Evolutionary conservation across 2,113 vertebrate species (phyloP).

Genomic region (Bettongia penicillata): DNA sequence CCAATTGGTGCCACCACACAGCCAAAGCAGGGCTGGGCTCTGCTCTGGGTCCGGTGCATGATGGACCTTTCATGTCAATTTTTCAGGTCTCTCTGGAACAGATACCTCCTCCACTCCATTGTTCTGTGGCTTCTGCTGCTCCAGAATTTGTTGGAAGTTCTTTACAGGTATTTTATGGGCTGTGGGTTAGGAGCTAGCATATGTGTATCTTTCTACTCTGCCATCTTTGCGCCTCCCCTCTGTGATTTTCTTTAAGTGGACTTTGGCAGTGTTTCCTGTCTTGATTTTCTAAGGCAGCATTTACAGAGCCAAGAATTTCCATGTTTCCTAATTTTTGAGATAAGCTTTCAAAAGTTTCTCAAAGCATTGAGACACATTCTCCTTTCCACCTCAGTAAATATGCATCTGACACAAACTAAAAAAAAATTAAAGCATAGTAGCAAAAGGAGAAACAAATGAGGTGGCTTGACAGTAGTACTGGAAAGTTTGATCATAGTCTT

Average conservation of each 20-base stretch:
- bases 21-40: too few relatives aligned
- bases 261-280: conserved; percentile 98
- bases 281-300: conserved; percentile 97
- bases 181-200: too few relatives aligned
- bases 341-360: conserved; percentile 99
- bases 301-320: conserved; percentile 98
- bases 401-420: conserved; percentile 99
- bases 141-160: too few relatives aligned
- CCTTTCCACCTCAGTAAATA: conserved; percentile 97
- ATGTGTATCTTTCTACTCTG: too few relatives aligned
- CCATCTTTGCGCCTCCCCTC: too few relatives aligned
- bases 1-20: too few relatives aligned
- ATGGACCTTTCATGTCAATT: too few relatives aligned
- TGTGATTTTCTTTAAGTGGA: conserved; percentile 97
- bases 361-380: conserved; percentile 98
- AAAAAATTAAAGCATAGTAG: conserved; percentile 86
- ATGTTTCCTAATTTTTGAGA: conserved; percentile 99
- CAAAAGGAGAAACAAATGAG: conserved; percentile 96
- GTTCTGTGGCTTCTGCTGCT: too few relatives aligned
- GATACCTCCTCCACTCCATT: too few relatives aligned
- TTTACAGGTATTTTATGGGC: too few relatives aligned
- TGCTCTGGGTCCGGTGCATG: too few relatives aligned
- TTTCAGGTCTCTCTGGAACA: too few relatives aligned
- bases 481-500: conserved; percentile 99
- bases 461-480: conserved; percentile 99